These are phyloP conservation scores for Forbesichthys papilliferus DNA, from an alignment of 2,113 vertebrate genomes.

Conservation along the genomic window DNA sequence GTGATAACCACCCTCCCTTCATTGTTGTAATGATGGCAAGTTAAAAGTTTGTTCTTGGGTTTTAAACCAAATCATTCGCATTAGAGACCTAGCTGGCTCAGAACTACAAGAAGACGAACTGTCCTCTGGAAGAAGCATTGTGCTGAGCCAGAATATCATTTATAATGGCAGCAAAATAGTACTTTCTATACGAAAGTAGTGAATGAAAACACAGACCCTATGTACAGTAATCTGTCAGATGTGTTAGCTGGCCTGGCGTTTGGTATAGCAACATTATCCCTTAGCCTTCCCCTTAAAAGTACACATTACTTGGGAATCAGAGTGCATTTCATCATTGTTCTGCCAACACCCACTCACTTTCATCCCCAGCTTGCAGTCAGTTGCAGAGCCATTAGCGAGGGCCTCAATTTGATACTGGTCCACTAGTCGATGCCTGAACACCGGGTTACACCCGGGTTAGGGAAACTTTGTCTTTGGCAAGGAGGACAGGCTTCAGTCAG, in stretches of 20 bases:
- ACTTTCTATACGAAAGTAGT: slow-evolving; percentile 14
- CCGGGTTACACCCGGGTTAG: slow-evolving; percentile 30
- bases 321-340: background rate
- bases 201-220: slow-evolving; percentile 10
- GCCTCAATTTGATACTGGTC: slow-evolving; percentile 25
- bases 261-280: slow-evolving; percentile 11
- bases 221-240: slow-evolving; percentile 5
- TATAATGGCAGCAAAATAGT: slow-evolving; percentile 26
- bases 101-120: slow-evolving; percentile 8
- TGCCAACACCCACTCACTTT: slow-evolving; percentile 12
- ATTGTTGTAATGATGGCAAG: slow-evolving; percentile 3
- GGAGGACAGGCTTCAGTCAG: slow-evolving; percentile 26
- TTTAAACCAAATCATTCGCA: slow-evolving; percentile 29
- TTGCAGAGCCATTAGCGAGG: slow-evolving; percentile 24
- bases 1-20: background rate
- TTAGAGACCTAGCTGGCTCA: slow-evolving; percentile 7
- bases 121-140: background rate
- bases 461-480: slow-evolving; percentile 32
- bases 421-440: slow-evolving; percentile 26
- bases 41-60: slow-evolving; percentile 20
- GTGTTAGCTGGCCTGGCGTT: background rate
- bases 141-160: background rate
- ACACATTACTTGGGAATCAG: slow-evolving; percentile 8
- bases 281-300: slow-evolving; percentile 16
- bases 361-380: slow-evolving; percentile 12